Evolutionary conservation across 1,140 invertebrate species (phyloP).

Genomic region (Diorhabda elongata): DNA sequence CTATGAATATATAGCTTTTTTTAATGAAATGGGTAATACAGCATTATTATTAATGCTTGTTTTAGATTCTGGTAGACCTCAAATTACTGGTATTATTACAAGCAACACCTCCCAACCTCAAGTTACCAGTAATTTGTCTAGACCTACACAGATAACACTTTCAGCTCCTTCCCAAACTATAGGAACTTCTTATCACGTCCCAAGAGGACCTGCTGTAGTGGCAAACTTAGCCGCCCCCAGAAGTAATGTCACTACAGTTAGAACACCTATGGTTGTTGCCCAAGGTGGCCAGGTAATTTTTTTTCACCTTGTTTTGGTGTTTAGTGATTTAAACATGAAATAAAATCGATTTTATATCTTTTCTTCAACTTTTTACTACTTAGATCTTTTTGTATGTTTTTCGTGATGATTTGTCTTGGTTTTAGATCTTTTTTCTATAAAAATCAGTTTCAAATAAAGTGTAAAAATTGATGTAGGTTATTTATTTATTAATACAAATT

Average conservation of each 20-base stretch:
- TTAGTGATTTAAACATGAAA: too few relatives aligned
- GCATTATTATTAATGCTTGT: slow-evolving; percentile 12
- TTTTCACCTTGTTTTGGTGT: too few relatives aligned
- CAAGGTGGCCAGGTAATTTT: slow-evolving; percentile 33
- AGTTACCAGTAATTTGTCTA: slow-evolving; percentile 35
- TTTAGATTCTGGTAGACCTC: slow-evolving; percentile 34
- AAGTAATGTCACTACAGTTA: slow-evolving; percentile 42
- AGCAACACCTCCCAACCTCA: slow-evolving; percentile 33
- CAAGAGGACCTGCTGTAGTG: slow-evolving; percentile 45
- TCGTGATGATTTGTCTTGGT: too few relatives aligned
- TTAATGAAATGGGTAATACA: neutral
- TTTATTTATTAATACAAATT: too few relatives aligned
- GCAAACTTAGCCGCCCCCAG: slow-evolving; percentile 46
- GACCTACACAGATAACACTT: slow-evolving; percentile 44
- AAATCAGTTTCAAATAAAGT: too few relatives aligned
- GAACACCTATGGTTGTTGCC: slow-evolving; percentile 41
- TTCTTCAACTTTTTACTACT: too few relatives aligned
- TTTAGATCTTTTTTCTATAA: too few relatives aligned
- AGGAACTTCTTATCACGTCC: slow-evolving; percentile 44
- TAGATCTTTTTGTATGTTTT: too few relatives aligned
- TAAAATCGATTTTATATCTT: too few relatives aligned
- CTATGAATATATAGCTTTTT: neutral
- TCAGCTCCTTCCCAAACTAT: slow-evolving; percentile 34
- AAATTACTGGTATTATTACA: slow-evolving; percentile 35
- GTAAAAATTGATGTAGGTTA: too few relatives aligned